A percentile compares a stretch with the other conserved stretches of the same genome.
Conservation (phyloP, 2,888 invertebrate genomes). For the Amorpha juglandis region DNA sequence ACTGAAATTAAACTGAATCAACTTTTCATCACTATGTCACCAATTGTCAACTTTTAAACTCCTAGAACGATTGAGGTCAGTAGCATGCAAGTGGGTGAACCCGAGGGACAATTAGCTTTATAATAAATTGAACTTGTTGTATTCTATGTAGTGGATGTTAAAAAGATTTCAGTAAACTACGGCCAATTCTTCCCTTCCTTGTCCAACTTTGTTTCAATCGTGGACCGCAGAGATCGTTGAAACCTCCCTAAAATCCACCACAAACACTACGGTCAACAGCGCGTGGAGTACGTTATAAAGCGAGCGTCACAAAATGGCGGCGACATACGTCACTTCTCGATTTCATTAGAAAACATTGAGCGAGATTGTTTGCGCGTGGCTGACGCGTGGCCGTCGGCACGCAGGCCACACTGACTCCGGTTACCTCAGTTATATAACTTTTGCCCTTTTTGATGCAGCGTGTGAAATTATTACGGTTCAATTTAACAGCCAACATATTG, state of each 20-base stretch:
- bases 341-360: constrained; percentile 62
- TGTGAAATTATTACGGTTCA: not conserved
- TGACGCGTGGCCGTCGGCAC: constrained; percentile 55
- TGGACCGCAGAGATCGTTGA: not conserved
- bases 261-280: not conserved
- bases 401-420: constrained; percentile 36
- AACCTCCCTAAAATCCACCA: not conserved
- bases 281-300: constrained; percentile 18
- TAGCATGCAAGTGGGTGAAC: no score
- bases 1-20: no score
- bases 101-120: no score
- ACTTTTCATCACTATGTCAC: no score
- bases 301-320: constrained; percentile 21
- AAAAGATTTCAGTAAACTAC: no score
- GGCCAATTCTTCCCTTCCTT: not conserved
- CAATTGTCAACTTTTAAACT: no score
- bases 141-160: no score
- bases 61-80: no score
- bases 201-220: not conserved
- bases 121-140: no score
- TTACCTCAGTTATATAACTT: constrained; percentile 35
- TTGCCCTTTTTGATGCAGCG: constrained; percentile 29
- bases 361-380: constrained; percentile 57
- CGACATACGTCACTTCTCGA: constrained; percentile 44
- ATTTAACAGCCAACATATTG: not conserved